A percentile compares a stretch with the other conserved stretches of the same genome.
phyloP scores from a whole-genome alignment of 2,888 invertebrate species.

The Drosophila antonietae region DNA sequence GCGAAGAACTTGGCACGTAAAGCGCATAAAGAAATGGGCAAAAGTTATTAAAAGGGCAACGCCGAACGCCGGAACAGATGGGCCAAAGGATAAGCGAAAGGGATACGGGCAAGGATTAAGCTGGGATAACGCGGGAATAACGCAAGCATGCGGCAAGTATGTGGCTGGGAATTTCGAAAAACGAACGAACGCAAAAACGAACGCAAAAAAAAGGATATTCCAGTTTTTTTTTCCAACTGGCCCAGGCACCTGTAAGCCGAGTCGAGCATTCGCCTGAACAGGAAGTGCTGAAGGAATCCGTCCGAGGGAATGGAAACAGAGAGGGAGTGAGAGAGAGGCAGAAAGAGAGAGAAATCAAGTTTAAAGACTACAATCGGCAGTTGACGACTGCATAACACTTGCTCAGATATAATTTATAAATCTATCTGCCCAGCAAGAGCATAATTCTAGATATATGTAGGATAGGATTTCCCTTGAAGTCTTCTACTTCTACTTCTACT shows the following conservation, averaged over 20 bases:
- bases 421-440: too few relatives aligned
- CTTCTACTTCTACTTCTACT: too few relatives aligned
- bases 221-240: slow-evolving; percentile 33
- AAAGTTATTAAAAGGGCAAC: slow-evolving; percentile 67
- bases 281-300: slow-evolving; percentile 46
- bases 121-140: background rate
- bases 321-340: background rate
- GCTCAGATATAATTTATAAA: background rate
- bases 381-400: background rate
- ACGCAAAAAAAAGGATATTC: slow-evolving; percentile 3
- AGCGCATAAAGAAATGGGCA: slow-evolving; percentile 67
- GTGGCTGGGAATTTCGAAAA: slow-evolving; percentile 15
- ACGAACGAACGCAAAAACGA: slow-evolving; percentile 31
- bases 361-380: too few relatives aligned
- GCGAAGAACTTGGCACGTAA: slow-evolving; percentile 54
- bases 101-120: background rate
- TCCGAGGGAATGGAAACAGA: slow-evolving; percentile 21
- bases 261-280: slow-evolving; percentile 49
- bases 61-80: slow-evolving; percentile 34
- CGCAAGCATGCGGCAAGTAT: background rate
- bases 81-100: slow-evolving; percentile 2
- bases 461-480: too few relatives aligned
- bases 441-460: too few relatives aligned
- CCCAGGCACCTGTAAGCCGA: slow-evolving; percentile 26
- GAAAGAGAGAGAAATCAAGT: background rate